Evolutionary conservation across 2,888 invertebrate species (phyloP).

Genomic region (Hymenopus coronatus): DNA sequence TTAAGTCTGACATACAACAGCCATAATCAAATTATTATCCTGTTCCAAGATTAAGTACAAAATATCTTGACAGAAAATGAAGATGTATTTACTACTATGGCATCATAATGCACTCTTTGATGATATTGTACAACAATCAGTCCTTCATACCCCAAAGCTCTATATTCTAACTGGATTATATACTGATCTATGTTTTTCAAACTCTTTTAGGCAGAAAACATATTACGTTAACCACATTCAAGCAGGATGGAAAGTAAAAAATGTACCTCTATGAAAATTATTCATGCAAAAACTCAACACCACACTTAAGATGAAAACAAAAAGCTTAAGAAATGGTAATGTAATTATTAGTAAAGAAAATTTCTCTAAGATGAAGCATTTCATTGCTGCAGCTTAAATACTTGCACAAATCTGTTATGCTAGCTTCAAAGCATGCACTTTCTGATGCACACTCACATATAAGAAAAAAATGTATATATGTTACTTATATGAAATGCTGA

Average conservation of each 20-base stretch:
- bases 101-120: no score
- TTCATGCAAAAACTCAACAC: background rate
- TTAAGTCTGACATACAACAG: no score
- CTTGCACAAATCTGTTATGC: conserved; percentile 13
- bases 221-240: background rate
- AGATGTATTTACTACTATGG: no score
- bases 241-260: background rate
- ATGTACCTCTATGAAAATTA: background rate
- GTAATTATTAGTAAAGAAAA: background rate
- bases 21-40: no score
- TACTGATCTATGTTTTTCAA: background rate
- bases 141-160: no score
- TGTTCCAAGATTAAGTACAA: no score
- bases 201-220: background rate
- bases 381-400: conserved; percentile 24
- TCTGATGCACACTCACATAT: background rate
- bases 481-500: no score
- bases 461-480: no score
- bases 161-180: no score
- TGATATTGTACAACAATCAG: no score
- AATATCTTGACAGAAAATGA: no score
- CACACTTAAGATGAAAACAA: background rate
- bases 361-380: conserved; percentile 16
- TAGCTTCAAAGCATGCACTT: conserved; percentile 26
- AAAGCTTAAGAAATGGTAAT: background rate